These are phyloP conservation scores for Zalophus californianus DNA, from an alignment of 2,797 vertebrate genomes.

Conservation along the genomic window DNA sequence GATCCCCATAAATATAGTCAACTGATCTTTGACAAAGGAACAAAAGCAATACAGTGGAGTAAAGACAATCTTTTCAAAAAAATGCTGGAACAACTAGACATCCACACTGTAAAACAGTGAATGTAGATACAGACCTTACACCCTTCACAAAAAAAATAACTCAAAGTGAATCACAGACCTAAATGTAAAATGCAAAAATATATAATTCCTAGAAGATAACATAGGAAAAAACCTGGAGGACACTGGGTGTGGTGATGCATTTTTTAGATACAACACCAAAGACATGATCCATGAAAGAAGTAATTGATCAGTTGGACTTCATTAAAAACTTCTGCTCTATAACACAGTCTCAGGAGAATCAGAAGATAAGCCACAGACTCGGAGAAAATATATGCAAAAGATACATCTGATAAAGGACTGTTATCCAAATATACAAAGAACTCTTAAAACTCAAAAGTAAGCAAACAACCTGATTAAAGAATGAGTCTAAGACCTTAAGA, in stretches of 20 bases:
- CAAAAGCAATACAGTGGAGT: neutral
- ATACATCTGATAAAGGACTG: neutral
- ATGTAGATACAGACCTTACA: neutral
- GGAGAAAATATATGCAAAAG: neutral
- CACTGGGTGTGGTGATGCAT: neutral
- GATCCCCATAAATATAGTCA: neutral
- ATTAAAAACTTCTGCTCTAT: neutral
- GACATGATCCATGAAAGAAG: neutral
- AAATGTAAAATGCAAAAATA: neutral
- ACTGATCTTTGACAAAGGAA: neutral
- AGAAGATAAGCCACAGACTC: neutral
- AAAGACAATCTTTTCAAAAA: neutral
- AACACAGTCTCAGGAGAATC: neutral
- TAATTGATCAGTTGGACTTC: neutral
- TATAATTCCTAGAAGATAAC: neutral
- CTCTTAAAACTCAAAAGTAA: neutral
- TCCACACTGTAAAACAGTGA: neutral
- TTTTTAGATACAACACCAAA: neutral
- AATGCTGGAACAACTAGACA: neutral
- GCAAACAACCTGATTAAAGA: neutral
- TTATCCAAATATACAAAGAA: neutral
- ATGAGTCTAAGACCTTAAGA: neutral
- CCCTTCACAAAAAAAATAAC: neutral
- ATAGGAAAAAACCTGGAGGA: neutral
- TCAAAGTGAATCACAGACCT: neutral